Percentiles rank a stretch among this genome's conserved stretches.
phyloP scores from a whole-genome alignment of 2,888 invertebrate genomes.

The Polymixis flavicincta region DNA sequence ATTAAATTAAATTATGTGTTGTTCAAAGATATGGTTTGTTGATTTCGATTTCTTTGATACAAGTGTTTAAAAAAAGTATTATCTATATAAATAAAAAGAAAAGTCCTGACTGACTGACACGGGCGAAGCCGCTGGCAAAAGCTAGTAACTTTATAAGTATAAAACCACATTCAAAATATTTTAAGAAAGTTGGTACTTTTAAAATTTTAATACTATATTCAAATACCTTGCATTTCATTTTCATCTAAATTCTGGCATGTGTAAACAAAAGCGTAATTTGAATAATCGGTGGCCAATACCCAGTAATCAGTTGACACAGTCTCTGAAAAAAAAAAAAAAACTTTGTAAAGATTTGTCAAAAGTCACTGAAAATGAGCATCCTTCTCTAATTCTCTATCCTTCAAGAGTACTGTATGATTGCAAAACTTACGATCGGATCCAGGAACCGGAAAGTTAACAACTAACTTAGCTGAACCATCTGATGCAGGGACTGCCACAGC shows the following conservation, averaged over 20 bases:
- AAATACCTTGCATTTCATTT: constrained; percentile 84
- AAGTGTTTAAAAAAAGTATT: background rate
- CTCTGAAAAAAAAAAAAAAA: constrained; percentile 70
- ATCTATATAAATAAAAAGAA: no score
- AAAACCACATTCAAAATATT: background rate
- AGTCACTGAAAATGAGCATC: background rate
- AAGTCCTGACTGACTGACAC: no score
- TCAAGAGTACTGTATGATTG: background rate
- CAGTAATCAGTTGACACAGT: constrained; percentile 86
- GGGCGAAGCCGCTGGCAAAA: no score
- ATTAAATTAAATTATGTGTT: background rate
- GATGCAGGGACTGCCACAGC: constrained; percentile 85
- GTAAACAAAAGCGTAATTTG: constrained; percentile 92
- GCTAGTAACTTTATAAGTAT: no score
- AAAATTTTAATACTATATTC: background rate
- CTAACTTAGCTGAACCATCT: constrained; percentile 88
- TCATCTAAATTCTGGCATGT: constrained; percentile 90
- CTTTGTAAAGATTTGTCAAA: background rate
- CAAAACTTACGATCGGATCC: constrained; percentile 83
- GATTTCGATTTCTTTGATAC: background rate
- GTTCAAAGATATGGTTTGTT: background rate
- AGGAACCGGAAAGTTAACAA: constrained; percentile 90
- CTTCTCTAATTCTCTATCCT: background rate
- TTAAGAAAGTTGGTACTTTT: no score
- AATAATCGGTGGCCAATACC: constrained; percentile 92